Evolutionary conservation across 2,797 vertebrate genomes (phyloP).

Genomic region (Pelobates cultripes): DNA sequence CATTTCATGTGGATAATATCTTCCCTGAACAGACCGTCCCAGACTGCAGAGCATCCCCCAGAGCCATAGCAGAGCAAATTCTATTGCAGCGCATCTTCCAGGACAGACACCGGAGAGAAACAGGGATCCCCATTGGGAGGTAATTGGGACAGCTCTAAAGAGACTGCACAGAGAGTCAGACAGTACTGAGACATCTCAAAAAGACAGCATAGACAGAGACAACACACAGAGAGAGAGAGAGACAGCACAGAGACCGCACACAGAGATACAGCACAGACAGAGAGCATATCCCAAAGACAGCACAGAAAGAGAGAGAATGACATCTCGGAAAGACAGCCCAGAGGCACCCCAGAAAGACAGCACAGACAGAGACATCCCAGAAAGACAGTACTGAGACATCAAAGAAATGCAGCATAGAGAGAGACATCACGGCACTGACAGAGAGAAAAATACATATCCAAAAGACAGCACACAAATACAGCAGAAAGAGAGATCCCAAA

Average conservation of each 20-base stretch:
- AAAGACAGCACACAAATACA: too few relatives aligned
- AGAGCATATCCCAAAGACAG: too few relatives aligned
- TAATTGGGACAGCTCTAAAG: not conserved
- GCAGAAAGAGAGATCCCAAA: too few relatives aligned
- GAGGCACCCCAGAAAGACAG: not conserved
- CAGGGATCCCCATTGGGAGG: not conserved
- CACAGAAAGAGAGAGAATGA: too few relatives aligned
- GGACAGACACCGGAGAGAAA: not conserved
- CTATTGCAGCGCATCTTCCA: not conserved
- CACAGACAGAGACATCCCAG: not conserved
- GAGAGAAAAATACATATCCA: too few relatives aligned
- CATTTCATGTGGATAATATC: not conserved
- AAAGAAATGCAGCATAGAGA: too few relatives aligned
- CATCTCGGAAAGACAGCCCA: too few relatives aligned
- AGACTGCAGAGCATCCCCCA: not conserved
- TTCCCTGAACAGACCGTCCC: not conserved
- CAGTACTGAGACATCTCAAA: not conserved
- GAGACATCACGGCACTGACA: too few relatives aligned
- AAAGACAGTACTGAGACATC: not conserved
- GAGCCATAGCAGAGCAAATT: not conserved
- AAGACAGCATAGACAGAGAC: too few relatives aligned
- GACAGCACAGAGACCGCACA: too few relatives aligned
- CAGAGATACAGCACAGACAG: too few relatives aligned
- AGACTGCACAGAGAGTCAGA: not conserved
- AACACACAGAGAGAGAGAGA: too few relatives aligned